phyloP scores from a whole-genome alignment of 2,113 vertebrate genomes.

The Polypterus bichir region DNA sequence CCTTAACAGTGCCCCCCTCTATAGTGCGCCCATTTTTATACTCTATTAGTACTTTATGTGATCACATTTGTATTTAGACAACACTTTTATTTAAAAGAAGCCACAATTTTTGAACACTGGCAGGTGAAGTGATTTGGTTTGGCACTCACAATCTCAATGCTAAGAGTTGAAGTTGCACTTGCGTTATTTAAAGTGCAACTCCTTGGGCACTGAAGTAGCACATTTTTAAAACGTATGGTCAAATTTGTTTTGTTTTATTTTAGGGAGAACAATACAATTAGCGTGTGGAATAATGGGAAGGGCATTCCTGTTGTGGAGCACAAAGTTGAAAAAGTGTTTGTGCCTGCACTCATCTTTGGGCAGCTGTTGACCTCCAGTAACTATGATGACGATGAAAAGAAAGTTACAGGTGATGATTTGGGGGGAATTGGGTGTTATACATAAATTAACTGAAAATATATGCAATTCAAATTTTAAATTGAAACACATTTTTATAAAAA shows the following conservation, averaged over 20 bases:
- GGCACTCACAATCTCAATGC: too few species aligned
- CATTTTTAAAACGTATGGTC: background rate
- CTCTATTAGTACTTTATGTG: too few species aligned
- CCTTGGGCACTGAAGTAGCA: background rate
- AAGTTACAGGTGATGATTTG: slow-evolving; percentile 74
- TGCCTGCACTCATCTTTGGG: slow-evolving; percentile 97
- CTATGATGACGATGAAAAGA: slow-evolving; percentile 88
- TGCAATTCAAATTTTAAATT: too few species aligned
- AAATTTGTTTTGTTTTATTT: slow-evolving; percentile 3
- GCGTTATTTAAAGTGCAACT: background rate
- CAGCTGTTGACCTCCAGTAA: slow-evolving; percentile 96
- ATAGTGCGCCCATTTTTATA: too few species aligned
- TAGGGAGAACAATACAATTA: slow-evolving; percentile 89
- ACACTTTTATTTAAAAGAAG: too few species aligned
- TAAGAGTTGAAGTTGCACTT: background rate
- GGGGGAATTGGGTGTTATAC: too few species aligned
- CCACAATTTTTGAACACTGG: background rate
- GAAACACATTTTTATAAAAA: too few species aligned
- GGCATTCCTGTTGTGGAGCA: slow-evolving; percentile 94
- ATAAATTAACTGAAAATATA: background rate
- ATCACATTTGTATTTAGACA: too few species aligned
- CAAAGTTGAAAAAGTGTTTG: slow-evolving; percentile 91
- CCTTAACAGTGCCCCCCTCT: too few species aligned
- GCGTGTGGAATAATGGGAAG: slow-evolving; percentile 94
- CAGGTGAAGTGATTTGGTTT: background rate